Base-by-base conservation (phyloP, 2,113 vertebrate species). In the Actinemys pallida region DNA sequence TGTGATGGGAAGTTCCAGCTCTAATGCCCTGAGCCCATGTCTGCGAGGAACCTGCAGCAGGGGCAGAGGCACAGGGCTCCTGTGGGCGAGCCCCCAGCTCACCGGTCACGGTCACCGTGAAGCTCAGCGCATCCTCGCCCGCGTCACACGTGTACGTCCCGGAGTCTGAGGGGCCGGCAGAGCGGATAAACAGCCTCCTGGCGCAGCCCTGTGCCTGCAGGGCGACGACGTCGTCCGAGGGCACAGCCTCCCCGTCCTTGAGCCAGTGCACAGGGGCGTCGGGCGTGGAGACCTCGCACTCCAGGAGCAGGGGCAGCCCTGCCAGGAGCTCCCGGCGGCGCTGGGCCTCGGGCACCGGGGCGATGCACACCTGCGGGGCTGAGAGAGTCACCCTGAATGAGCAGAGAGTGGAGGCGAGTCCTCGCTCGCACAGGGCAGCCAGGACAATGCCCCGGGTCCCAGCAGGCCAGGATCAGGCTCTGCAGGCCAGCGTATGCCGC, bases 101-200 rank as follows among this genome's bases (percentile, higher is more conserved):
- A 99, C 98, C 98, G 94, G 97, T 97, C 50, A 98, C 62, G 0
- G 98, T 96, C 96, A 98, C 98, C 96, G 89, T 98, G 98, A 98
- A 98, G 96, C 94, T 97, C 89, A 92, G 78, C 53, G 97, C 90
- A 95, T 97, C 88, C 5, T 98, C 97, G 89, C 98, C 95, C 0
- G 98, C 97, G 93, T 98, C 94, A 94, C 98, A 98, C 82, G 87
- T 97, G 97, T 98, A 95, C 1, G 11, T 8, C 97, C 98, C 98
- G 3, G 98, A 98, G 79, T 96, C 96, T 78, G 95, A 97, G 89
- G 97, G 89, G 27, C 95, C 87, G 75, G 95, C 93, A 35, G 97
- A 96, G 86, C 95, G 94, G 95, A 98, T 96, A 95, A 98, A 88
- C 95, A 97, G 92, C 88, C 97, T 97, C 95, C 97, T 97, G 84